Evolutionary conservation across 2,888 invertebrate species (phyloP).

Genomic region (Selenia dentaria): DNA sequence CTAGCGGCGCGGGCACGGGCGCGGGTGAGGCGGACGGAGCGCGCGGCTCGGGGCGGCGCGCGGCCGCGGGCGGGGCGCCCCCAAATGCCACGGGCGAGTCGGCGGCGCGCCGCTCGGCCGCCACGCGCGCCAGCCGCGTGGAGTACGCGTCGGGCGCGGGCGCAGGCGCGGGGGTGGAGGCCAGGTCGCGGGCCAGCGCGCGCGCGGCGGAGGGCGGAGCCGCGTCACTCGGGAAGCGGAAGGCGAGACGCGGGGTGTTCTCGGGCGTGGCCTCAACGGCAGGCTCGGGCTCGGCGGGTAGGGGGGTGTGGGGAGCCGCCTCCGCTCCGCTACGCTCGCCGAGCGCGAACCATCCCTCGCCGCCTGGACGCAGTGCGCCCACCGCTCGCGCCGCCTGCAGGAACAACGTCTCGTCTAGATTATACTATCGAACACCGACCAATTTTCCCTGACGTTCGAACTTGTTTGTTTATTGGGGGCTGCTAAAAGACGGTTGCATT

Average conservation of each 20-base stretch:
- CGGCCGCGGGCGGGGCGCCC: constrained; percentile 63
- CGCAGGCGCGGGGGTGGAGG: constrained; percentile 46
- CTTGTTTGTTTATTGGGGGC: too few species aligned
- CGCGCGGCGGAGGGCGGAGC: background rate
- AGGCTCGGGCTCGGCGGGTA: constrained; percentile 89
- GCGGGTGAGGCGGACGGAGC: constrained; percentile 68
- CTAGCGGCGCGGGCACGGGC: constrained; percentile 47
- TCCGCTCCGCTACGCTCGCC: constrained; percentile 71
- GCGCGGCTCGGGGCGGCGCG: constrained; percentile 75
- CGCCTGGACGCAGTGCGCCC: constrained; percentile 82
- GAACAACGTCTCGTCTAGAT: too few species aligned
- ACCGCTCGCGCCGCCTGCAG: constrained; percentile 93
- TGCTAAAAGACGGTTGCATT: too few species aligned
- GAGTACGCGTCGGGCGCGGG: constrained; percentile 54
- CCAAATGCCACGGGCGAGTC: constrained; percentile 77
- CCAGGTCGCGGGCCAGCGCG: constrained; percentile 37
- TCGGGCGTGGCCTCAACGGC: constrained; percentile 96
- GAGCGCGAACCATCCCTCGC: constrained; percentile 74
- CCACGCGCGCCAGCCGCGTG: constrained; percentile 73
- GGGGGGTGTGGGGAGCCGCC: constrained; percentile 75
- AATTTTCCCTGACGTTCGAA: too few species aligned
- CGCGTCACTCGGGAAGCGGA: constrained; percentile 64
- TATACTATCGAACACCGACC: too few species aligned
- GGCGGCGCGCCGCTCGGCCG: constrained; percentile 73
- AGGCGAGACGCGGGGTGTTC: constrained; percentile 87